These are phyloP conservation scores for Stegophylla sp. DNA, from an alignment of 2,888 invertebrate genomes.

Conservation along the genomic window DNA sequence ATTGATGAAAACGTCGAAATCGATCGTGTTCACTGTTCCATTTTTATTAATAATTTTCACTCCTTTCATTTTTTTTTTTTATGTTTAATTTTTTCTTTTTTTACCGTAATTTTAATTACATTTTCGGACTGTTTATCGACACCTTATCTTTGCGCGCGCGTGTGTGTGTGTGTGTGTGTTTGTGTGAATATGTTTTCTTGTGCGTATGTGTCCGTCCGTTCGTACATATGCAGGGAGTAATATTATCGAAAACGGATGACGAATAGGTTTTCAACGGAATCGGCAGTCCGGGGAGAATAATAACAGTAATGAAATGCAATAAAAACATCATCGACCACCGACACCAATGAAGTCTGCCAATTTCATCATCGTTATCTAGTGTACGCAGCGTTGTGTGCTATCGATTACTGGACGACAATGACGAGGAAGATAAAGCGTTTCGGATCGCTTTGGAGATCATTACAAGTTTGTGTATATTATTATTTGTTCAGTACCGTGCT, in stretches of 20 bases:
- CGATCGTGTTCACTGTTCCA: slow-evolving; percentile 56
- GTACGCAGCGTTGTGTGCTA: slow-evolving; percentile 15
- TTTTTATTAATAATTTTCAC: slow-evolving; percentile 55
- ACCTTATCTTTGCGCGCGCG: slow-evolving; percentile 37
- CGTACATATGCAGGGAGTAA: slow-evolving; percentile 8
- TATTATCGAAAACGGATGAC: slow-evolving; percentile 46
- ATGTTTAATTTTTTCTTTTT: slow-evolving; percentile 13
- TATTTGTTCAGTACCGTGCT: background rate
- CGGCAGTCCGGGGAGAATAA: background rate
- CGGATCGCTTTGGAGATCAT: slow-evolving; percentile 10
- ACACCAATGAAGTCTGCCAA: slow-evolving; percentile 22
- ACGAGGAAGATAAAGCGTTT: slow-evolving; percentile 45
- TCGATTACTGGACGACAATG: slow-evolving; percentile 45
- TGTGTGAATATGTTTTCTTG: background rate
- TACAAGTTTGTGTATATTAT: slow-evolving; percentile 28
- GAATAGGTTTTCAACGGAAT: slow-evolving; percentile 40
- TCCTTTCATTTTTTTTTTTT: slow-evolving; percentile 49
- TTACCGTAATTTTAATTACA: slow-evolving; percentile 36
- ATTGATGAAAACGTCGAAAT: slow-evolving; percentile 53
- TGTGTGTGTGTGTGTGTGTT: background rate
- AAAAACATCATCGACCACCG: slow-evolving; percentile 7
- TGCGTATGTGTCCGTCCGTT: background rate
- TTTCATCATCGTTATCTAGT: slow-evolving; percentile 33
- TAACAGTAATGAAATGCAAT: slow-evolving; percentile 1
- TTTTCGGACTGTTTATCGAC: slow-evolving; percentile 46